Base-by-base conservation (phyloP, 2,888 invertebrate species). In the Thumatha senex region DNA sequence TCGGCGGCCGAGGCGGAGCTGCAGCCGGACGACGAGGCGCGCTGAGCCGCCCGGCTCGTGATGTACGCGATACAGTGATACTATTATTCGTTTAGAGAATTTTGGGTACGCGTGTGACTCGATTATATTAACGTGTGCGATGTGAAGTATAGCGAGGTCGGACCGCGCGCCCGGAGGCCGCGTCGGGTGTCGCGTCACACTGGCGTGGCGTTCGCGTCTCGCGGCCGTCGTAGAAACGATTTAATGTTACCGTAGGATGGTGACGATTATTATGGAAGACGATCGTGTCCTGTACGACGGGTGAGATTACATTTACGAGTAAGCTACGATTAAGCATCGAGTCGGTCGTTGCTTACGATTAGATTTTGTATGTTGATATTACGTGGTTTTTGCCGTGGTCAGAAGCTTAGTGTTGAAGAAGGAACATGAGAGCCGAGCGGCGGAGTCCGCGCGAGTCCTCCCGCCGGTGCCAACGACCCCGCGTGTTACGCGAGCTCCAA, bases 1-100 rank as follows among this genome's bases (percentile, higher is more conserved):
- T 86, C 88, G 56, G 88, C 88, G 47, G 83, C 86, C 44, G 88
- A 86, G 79, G 54, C 84, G 38, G 87, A 86, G 63, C 69, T 67
- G 71, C 76, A 67, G 73, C 74, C 18, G 18, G 18, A 24, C 18
- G 85, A 84, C 45, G 82, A 76, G 54, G 61, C 73, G 55, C 81
- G 74, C 70, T 78, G 75, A 73, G 54, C 47, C 53, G 48, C 46
- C 40, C 31, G 33, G 40, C n/a, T n/a, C 52, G 36, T 55, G 46
- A 57, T 51, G 56, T 54, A 56, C 53, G 51, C 49, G 56, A n/a
- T 51, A 48, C 57, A 56, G 60, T 50, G 61, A 30, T 30, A n/a
- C n/a, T n/a, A n/a, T n/a, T n/a, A n/a, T n/a, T n/a, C n/a, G n/a
- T n/a, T n/a, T n/a, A n/a, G n/a, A n/a, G n/a, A n/a, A n/a, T n/a